Base-by-base conservation (phyloP, 37 sponge, comb jelly and placozoan genomes). In the Ianthella basta region DNA sequence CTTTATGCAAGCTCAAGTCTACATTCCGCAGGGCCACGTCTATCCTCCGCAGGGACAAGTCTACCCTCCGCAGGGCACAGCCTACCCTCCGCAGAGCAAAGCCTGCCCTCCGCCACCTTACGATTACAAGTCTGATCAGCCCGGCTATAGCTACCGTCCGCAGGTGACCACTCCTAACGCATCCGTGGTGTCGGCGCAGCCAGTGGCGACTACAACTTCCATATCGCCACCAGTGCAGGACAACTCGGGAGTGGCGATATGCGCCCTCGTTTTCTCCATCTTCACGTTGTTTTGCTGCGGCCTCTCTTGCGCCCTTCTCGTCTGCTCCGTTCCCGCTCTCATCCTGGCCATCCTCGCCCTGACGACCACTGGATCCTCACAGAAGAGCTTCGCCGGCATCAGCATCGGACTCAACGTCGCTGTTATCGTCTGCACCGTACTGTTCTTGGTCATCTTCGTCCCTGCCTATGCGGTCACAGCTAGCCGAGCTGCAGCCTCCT, bases 371-470 rank as follows among this genome's bases (percentile, higher is more conserved):
- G 68, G 68, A 66, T 14, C 15, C 13, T 13, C 15, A 14, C 68
- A 66, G 29, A 66, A n/a, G 23, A 24, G 13, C 12, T 24, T 25
- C 13, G 68, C 68, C 14, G 27, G 13, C 14, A 27, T 66, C 27
- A 66, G 68, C 68, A 66, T 66, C 23, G 68, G 68, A 15, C 27
- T 15, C 13, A 66, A 27, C 68, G 13, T 66, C 23, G 68, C 68
- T 23, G 27, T 27, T 27, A 24, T 66, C 29, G 68, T 66, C 29
- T 24, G 12, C 68, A 66, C 27, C 25, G 68, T 15, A 14, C 14
- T 23, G 23, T n/a, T 66, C 25, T 24, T 66, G 23, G 19, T n/a
- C 23, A n/a, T 66, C 68, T 24, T 66, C 23, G n/a, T n/a, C n/a
- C n/a, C n/a, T n/a, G n/a, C n/a, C n/a, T n/a, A n/a, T n/a, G n/a